Conservation (phyloP, 1,140 invertebrate species). For the Chionoecetes opilio region DNA sequence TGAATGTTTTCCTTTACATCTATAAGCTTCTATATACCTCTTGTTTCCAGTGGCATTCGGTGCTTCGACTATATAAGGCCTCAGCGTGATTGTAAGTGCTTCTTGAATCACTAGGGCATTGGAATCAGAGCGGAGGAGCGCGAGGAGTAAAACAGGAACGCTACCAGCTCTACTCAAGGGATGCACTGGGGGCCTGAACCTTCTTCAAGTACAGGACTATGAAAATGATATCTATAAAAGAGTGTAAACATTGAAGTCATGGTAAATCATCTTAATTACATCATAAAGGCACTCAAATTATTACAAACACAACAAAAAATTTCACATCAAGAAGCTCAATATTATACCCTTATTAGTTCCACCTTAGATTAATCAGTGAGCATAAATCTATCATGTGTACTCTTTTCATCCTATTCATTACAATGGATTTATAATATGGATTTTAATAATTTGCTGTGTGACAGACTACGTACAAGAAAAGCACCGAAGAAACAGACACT, state of each 20-base stretch:
- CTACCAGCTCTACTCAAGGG: conserved; percentile 48
- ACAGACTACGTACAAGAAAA: conserved; percentile 62
- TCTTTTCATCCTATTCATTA: conserved; percentile 35
- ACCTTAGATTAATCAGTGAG: conserved; percentile 67
- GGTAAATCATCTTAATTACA: conserved; percentile 71
- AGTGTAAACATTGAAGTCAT: conserved; percentile 38
- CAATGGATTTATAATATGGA: too few relatives aligned
- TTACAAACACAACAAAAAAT: conserved; percentile 76
- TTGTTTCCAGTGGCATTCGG: conserved; percentile 57
- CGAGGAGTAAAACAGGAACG: conserved; percentile 67
- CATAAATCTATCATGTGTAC: conserved; percentile 57
- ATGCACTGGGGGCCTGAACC: conserved; percentile 41
- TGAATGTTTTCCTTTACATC: not conserved
- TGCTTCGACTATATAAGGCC: conserved; percentile 69
- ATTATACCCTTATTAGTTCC: conserved; percentile 72
- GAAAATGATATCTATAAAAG: conserved; percentile 57
- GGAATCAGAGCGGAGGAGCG: conserved; percentile 43
- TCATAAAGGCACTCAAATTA: conserved; percentile 77
- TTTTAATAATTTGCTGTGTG: conserved; percentile 42
- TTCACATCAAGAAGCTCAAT: conserved; percentile 63
- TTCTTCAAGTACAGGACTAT: not conserved
- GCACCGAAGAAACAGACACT: conserved; percentile 75
- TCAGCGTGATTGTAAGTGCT: conserved; percentile 72
- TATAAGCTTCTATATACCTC: not conserved
- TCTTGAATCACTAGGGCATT: conserved; percentile 73